A percentile compares a stretch with the other conserved stretches of the same genome.
Conservation (phyloP, 2,888 invertebrate genomes). For the Caenorhabditis wallacei region DNA sequence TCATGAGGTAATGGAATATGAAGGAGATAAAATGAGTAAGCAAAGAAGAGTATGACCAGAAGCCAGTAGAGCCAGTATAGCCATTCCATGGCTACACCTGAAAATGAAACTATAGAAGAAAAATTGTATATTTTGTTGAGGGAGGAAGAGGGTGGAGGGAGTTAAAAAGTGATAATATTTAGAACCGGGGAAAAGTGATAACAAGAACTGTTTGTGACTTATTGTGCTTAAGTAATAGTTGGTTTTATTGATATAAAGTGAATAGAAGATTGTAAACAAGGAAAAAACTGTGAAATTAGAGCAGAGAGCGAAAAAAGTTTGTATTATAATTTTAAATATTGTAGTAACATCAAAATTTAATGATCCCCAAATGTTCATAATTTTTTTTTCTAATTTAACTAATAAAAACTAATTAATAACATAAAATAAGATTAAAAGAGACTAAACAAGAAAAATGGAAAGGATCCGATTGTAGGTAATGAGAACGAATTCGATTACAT, state of each 20-base stretch:
- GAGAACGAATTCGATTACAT: slow-evolving; percentile 42
- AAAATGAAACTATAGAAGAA: too few species aligned
- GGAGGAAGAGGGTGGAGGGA: neutral
- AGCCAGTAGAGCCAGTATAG: slow-evolving; percentile 65
- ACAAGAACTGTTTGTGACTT: neutral
- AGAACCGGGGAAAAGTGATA: neutral
- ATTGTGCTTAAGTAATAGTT: too few species aligned
- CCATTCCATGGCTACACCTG: slow-evolving; percentile 48
- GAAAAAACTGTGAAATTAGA: too few species aligned
- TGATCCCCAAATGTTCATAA: too few species aligned
- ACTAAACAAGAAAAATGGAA: neutral
- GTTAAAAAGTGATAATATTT: neutral
- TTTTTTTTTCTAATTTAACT: neutral
- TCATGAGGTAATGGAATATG: slow-evolving; percentile 77
- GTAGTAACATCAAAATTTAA: too few species aligned
- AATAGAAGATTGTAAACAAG: too few species aligned
- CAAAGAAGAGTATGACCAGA: slow-evolving; percentile 66
- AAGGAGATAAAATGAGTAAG: slow-evolving; percentile 65
- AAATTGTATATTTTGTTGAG: neutral
- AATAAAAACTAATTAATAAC: neutral
- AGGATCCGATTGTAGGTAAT: slow-evolving; percentile 41
- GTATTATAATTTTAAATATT: too few species aligned
- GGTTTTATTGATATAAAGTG: too few species aligned
- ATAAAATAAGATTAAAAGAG: neutral
- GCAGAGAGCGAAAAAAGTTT: too few species aligned